Evolutionary conservation across 2,797 vertebrate species (phyloP), one percentile per base, ranked within the genome.

Genomic region (Neosalanx taihuensis): DNA sequence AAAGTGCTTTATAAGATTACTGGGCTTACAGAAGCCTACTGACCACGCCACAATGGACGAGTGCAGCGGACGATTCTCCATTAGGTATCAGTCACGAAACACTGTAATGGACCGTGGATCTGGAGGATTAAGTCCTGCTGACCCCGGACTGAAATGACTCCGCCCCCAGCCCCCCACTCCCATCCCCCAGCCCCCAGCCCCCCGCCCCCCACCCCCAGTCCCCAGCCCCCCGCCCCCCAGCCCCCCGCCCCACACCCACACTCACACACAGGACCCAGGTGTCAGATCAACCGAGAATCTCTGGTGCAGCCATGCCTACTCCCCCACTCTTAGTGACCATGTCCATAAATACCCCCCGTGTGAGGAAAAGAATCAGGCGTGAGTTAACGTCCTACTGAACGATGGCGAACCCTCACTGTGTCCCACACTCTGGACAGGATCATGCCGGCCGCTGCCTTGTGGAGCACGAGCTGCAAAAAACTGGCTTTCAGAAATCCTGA

Each of bases 81-180:
- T 71, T 26, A 60, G 56, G 49, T 57, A 35, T 46, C 53, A 31
- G 49, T 65, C 61, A 49, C 30, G 37, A 67, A 71, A 35, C 30
- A 64, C 26, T 33, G 18, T 29, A 58, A 53, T n/a, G 51, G 51
- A 62, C 51, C 53, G 46, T 7, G 59, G 33, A 64, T 67, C 41
- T 41, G 62, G 41, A 10, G 6, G 60, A 61, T 70, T 72, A 56
- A 59, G 18, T n/a, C 37, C 37, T 10, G 10, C 37, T 41, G 37
- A 41, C 37, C 37, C 20, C n/a, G 12, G 1, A 46, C 49, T 53
- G 13, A 6, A 6, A n/a, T 17, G 51, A n/a, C 51, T 17, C 51
- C 51, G 15, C 51, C 15, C 12, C 49, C 17, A 37, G 35, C 37
- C 9, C 37, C 37, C 37, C 51, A 53, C 51, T n/a, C 51, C 18